These are phyloP conservation scores for Phoenicopterus ruber DNA, from an alignment of 2,113 vertebrate genomes.

Conservation along the genomic window DNA sequence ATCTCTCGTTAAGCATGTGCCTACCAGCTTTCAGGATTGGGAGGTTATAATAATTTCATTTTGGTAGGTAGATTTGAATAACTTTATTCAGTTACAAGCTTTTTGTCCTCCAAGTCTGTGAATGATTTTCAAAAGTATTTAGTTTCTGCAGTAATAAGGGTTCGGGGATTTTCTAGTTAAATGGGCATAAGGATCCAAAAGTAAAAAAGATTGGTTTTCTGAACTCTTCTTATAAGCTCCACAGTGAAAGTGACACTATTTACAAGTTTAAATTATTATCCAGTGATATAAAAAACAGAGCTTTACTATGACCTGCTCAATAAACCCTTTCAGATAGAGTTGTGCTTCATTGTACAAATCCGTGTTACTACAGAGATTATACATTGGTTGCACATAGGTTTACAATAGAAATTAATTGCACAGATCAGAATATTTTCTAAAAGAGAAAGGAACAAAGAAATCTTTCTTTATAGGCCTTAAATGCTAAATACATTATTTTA, in stretches of 20 bases:
- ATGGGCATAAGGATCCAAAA: neutral
- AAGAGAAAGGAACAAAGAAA: neutral
- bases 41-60: neutral
- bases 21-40: neutral
- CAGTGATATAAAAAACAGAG: neutral
- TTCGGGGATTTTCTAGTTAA: neutral
- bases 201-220: neutral
- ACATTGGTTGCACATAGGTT: neutral
- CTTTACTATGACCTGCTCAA: neutral
- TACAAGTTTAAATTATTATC: neutral
- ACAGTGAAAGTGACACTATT: neutral
- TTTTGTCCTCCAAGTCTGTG: neutral
- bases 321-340: neutral
- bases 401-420: neutral
- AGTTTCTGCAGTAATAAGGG: neutral
- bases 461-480: neutral
- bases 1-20: neutral
- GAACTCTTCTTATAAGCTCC: neutral
- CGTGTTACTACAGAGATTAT: neutral
- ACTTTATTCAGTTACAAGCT: neutral
- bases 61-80: neutral
- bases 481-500: neutral
- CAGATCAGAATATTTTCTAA: neutral
- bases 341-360: neutral
- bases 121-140: neutral